phyloP scores from a whole-genome alignment of 2,797 vertebrate genomes.

The Adelosebastes latens region DNA sequence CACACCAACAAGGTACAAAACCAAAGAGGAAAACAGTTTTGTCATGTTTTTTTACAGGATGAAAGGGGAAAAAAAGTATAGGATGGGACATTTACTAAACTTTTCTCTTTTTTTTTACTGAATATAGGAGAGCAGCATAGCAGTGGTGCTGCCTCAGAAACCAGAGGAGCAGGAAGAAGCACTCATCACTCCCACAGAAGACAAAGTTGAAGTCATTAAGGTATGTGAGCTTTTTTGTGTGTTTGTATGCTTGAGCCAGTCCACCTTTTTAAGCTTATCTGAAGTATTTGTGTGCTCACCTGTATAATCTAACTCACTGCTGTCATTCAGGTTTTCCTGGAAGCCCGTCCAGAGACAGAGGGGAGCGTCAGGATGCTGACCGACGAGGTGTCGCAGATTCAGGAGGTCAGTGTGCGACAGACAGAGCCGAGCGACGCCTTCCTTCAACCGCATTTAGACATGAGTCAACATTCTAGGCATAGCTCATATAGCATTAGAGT shows the following conservation, averaged over 20 bases:
- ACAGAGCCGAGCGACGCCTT: neutral
- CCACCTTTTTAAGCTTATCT: neutral
- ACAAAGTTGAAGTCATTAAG: conserved; percentile 90
- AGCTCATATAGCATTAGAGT: neutral
- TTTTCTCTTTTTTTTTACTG: neutral
- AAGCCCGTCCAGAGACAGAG: conserved; percentile 67
- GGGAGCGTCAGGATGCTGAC: conserved; percentile 85
- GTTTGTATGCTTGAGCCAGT: neutral
- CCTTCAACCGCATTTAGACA: neutral
- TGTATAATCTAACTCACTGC: neutral
- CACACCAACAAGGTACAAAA: conserved; percentile 75
- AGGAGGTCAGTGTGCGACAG: conserved; percentile 85
- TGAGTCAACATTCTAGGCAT: conserved; percentile 24
- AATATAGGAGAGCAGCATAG: conserved; percentile 81
- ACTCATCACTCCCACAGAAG: conserved; percentile 78
- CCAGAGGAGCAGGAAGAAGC: conserved; percentile 65
- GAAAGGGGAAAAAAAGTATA: neutral
- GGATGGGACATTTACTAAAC: neutral
- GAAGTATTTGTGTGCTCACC: neutral
- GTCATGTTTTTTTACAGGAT: neutral
- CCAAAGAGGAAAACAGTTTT: neutral
- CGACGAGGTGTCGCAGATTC: conserved; percentile 90
- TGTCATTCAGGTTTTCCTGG: conserved; percentile 84
- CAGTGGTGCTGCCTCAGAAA: conserved; percentile 79
- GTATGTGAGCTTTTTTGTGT: conserved; percentile 47